phyloP scores from a whole-genome alignment of 2,797 vertebrate species.

The Chaetophractus vellerosus region DNA sequence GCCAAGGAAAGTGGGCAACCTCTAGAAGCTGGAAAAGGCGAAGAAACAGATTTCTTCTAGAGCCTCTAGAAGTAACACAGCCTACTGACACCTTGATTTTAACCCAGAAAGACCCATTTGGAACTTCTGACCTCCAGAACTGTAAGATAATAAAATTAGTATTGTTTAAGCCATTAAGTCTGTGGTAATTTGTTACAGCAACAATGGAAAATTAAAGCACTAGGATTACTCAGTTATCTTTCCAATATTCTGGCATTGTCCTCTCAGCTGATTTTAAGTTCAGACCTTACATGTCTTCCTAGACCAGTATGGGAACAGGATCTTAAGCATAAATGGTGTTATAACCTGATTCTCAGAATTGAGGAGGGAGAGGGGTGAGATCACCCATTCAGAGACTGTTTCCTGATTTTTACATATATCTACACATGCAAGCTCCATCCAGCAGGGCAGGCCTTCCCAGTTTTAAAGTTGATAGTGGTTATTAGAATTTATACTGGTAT shows the following conservation, averaged over 20 bases:
- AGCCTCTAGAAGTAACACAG: not conserved
- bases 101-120: not conserved
- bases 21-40: not conserved
- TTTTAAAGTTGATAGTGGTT: not conserved
- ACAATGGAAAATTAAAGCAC: not conserved
- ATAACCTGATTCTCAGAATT: constrained; percentile 3
- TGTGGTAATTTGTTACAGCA: not conserved
- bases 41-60: not conserved
- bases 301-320: not conserved
- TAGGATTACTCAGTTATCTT: not conserved
- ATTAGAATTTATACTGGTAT: not conserved
- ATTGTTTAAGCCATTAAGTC: not conserved
- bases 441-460: not conserved
- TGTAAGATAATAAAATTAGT: not conserved
- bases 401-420: not conserved
- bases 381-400: not conserved
- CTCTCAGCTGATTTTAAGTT: constrained; percentile 19
- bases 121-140: not conserved
- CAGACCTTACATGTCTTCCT: constrained; percentile 3
- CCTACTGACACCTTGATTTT: not conserved
- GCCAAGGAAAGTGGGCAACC: not conserved
- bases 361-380: not conserved
- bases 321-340: not conserved
- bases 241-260: constrained; percentile 1
- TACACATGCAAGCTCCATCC: not conserved